These are phyloP conservation scores for Venustoraphidia nigricollis DNA, from an alignment of 2,888 invertebrate species.

Conservation along the genomic window DNA sequence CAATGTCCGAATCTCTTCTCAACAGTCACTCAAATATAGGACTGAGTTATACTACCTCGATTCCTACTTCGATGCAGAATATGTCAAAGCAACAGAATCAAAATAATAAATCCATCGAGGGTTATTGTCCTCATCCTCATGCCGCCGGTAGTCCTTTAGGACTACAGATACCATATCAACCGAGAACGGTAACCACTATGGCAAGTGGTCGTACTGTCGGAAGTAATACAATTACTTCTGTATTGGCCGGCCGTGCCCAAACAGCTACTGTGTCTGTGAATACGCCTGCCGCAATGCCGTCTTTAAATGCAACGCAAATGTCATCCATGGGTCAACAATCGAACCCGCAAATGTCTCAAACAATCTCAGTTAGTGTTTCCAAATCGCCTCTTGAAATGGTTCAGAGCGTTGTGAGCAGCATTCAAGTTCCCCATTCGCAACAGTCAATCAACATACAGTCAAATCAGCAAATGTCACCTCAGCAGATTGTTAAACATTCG, in stretches of 20 bases:
- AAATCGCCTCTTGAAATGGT: conserved; percentile 63
- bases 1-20: conserved; percentile 1
- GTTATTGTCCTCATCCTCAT: conserved; percentile 25
- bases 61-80: too few species aligned
- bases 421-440: conserved; percentile 38
- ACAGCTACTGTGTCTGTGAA: conserved; percentile 64
- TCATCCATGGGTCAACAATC: conserved; percentile 27
- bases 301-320: conserved; percentile 25
- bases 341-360: conserved; percentile 27
- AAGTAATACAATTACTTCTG: conserved; percentile 68
- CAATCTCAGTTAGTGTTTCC: conserved; percentile 27
- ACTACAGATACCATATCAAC: conserved; percentile 17
- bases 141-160: conserved; percentile 12
- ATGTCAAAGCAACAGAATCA: too few species aligned
- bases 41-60: too few species aligned
- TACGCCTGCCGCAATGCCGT: conserved; percentile 34
- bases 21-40: conserved; percentile 6
- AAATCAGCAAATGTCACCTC: conserved; percentile 24
- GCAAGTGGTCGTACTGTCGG: conserved; percentile 63
- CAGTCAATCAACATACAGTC: conserved; percentile 19
- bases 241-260: conserved; percentile 57
- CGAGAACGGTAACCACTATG: conserved; percentile 39
- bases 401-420: conserved; percentile 56
- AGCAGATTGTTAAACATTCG: conserved; percentile 32
- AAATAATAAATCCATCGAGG: conserved; percentile 14